phyloP scores from a whole-genome alignment of 2,113 vertebrate genomes.

The Trinectes maculatus region DNA sequence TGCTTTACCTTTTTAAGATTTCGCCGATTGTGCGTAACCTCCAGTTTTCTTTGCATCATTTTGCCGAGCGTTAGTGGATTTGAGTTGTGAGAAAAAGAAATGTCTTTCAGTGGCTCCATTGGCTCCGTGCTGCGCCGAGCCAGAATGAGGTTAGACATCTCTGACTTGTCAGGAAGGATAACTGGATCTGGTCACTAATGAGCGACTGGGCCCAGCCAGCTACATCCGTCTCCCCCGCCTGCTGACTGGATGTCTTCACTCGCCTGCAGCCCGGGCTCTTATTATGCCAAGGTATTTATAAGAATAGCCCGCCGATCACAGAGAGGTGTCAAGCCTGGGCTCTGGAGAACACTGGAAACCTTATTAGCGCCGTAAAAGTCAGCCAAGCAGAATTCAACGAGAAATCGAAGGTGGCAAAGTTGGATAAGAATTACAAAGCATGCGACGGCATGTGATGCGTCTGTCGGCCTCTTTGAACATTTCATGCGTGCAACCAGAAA shows the following conservation, averaged over 20 bases:
- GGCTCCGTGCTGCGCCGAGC: slow-evolving; percentile 26
- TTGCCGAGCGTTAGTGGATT: too few relatives aligned
- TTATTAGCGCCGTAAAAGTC: slow-evolving; percentile 53
- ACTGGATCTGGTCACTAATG: slow-evolving; percentile 61
- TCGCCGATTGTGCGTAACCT: not conserved
- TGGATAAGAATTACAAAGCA: slow-evolving; percentile 35
- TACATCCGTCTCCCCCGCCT: slow-evolving; percentile 12
- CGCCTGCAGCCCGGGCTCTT: slow-evolving; percentile 36
- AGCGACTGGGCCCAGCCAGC: slow-evolving; percentile 47
- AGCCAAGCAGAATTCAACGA: slow-evolving; percentile 34
- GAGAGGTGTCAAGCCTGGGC: slow-evolving; percentile 34
- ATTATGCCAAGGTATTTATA: slow-evolving; percentile 63
- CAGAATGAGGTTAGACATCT: slow-evolving; percentile 42
- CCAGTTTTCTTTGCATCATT: not conserved
- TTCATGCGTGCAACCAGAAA: not conserved
- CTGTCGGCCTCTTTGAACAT: not conserved
- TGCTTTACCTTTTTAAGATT: not conserved
- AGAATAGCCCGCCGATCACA: slow-evolving; percentile 39
- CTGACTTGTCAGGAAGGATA: slow-evolving; percentile 48
- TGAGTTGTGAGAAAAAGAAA: slow-evolving; percentile 52
- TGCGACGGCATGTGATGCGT: too few relatives aligned
- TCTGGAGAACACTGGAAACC: slow-evolving; percentile 42
- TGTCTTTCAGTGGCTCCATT: slow-evolving; percentile 21
- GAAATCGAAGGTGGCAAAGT: slow-evolving; percentile 34
- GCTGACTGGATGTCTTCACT: slow-evolving; percentile 51